phyloP scores from a whole-genome alignment of 2,113 vertebrate species.

The Okapia johnstoni region DNA sequence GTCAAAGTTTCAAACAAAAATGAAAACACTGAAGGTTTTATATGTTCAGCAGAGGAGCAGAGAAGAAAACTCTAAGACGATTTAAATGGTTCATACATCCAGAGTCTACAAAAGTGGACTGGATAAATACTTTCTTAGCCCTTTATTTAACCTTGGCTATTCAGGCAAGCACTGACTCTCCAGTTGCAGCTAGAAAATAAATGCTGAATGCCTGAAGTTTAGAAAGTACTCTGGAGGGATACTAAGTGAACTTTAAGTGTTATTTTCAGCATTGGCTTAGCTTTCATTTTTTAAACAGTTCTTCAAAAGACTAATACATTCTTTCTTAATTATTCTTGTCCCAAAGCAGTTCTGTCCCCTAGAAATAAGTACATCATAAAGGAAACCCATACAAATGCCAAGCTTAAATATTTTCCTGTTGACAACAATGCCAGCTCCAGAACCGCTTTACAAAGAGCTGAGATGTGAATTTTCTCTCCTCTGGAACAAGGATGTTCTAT shows the following conservation, averaged over 20 bases:
- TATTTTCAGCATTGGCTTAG: conserved; percentile 53
- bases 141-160: conserved; percentile 50
- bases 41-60: not conserved
- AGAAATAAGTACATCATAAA: conserved; percentile 45
- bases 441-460: conserved; percentile 44
- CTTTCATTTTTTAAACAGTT: conserved; percentile 56
- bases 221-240: conserved; percentile 35
- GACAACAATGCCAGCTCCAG: conserved; percentile 43
- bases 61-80: not conserved
- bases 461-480: conserved; percentile 10
- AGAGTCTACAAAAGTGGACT: not conserved
- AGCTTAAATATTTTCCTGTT: conserved; percentile 47
- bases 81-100: not conserved
- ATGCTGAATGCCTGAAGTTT: conserved; percentile 38
- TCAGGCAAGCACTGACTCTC: conserved; percentile 17
- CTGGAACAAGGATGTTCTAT: conserved; percentile 30
- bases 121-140: conserved; percentile 1
- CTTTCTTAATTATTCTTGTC: conserved; percentile 46
- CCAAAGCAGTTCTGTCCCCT: conserved; percentile 39
- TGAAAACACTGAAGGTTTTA: not conserved
- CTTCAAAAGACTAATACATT: conserved; percentile 48
- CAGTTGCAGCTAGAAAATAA: conserved; percentile 43
- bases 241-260: conserved; percentile 36
- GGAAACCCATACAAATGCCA: conserved; percentile 46
- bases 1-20: not conserved